Conservation (phyloP, 1,140 invertebrate genomes). For the Drusus annulatus region DNA sequence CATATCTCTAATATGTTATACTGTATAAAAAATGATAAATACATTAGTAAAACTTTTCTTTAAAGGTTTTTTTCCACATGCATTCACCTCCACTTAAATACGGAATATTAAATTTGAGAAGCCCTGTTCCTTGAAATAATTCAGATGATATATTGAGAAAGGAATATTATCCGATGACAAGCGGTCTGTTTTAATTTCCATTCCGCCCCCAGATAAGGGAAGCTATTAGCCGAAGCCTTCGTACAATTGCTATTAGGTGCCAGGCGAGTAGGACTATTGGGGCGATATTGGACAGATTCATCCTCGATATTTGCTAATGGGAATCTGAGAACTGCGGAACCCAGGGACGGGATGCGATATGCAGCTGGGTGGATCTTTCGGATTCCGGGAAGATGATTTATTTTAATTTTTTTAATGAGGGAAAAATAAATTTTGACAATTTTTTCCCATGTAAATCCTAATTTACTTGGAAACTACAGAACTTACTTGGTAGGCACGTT, state of each 20-base stretch:
- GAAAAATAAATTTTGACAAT: too few relatives aligned
- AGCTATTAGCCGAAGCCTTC: conserved; percentile 30
- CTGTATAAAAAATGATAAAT: too few relatives aligned
- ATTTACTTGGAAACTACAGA: too few relatives aligned
- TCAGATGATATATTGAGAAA: conserved; percentile 32
- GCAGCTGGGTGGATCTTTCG: too few relatives aligned
- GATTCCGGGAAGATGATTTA: too few relatives aligned
- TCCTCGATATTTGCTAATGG: conserved; percentile 39
- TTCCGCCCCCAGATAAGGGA: conserved; percentile 15
- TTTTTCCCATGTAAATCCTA: too few relatives aligned
- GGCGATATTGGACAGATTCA: conserved; percentile 29
- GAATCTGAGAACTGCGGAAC: background rate
- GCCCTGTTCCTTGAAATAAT: background rate
- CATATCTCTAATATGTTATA: too few relatives aligned
- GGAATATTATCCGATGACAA: conserved; percentile 45
- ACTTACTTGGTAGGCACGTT: too few relatives aligned
- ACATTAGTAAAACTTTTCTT: too few relatives aligned
- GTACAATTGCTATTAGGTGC: background rate
- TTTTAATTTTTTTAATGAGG: too few relatives aligned
- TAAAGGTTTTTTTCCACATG: too few relatives aligned
- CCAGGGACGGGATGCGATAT: background rate
- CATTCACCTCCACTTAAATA: background rate
- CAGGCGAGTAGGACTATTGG: background rate
- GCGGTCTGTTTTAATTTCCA: conserved; percentile 43
- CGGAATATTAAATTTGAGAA: background rate